These are phyloP conservation scores for Piprites chloris DNA, from an alignment of 2,113 vertebrate genomes.

Conservation along the genomic window DNA sequence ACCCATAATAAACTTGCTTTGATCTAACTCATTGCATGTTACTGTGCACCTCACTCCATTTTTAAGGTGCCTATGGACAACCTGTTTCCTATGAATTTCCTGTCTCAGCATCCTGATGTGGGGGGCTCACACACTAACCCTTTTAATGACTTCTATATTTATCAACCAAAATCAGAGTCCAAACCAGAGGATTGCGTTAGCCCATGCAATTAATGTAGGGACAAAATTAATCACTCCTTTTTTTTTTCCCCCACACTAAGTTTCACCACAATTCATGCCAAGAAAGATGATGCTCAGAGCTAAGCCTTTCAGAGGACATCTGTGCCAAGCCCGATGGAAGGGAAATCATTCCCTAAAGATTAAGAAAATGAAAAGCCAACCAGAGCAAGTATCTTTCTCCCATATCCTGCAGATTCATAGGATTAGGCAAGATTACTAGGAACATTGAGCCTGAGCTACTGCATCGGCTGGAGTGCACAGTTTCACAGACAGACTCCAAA, in stretches of 20 bases:
- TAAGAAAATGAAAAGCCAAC: constrained; percentile 11
- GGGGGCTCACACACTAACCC: background rate
- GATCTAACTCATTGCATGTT: background rate
- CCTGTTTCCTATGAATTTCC: background rate
- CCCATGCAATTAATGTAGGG: rapidly evolving
- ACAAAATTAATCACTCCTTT: background rate
- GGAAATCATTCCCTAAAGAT: background rate
- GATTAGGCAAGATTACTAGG: constrained; percentile 12
- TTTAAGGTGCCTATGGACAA: background rate
- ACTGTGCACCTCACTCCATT: background rate
- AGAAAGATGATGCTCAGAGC: background rate
- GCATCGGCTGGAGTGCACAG: background rate
- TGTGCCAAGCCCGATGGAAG: background rate
- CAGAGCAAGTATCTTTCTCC: background rate
- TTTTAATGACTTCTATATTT: background rate
- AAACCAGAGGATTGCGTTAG: background rate
- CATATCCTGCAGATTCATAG: background rate
- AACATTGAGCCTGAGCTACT: background rate
- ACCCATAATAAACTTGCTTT: background rate
- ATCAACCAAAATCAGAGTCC: background rate
- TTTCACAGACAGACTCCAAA: constrained; percentile 17
- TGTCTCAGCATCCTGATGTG: background rate
- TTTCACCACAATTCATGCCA: background rate
- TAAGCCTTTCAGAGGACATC: background rate
- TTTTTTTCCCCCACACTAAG: rapidly evolving